Evolutionary conservation across 2,113 vertebrate species (phyloP).

Genomic region (Cacatua alba): DNA sequence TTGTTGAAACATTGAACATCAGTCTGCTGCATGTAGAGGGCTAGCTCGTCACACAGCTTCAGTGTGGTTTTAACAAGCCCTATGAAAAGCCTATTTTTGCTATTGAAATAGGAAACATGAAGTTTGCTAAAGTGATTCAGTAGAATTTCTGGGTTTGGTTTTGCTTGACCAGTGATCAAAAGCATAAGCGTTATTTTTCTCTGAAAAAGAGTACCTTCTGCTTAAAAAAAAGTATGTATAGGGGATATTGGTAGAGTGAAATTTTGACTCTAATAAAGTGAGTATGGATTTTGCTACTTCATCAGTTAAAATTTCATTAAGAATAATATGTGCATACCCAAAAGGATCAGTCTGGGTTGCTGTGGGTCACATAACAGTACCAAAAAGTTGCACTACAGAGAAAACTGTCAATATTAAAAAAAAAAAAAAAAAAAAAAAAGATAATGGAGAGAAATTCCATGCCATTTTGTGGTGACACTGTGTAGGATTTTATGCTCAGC

Average conservation of each 20-base stretch:
- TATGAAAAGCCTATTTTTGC: neutral
- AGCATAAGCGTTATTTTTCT: neutral
- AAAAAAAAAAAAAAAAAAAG: neutral
- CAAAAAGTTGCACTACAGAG: neutral
- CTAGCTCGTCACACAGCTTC: neutral
- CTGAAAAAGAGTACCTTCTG: neutral
- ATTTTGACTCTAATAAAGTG: neutral
- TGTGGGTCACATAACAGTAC: neutral
- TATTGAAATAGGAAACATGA: neutral
- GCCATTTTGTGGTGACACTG: neutral
- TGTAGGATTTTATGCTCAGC: neutral
- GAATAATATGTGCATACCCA: neutral
- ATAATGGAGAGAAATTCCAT: neutral
- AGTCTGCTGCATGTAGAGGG: neutral
- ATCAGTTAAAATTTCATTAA: neutral
- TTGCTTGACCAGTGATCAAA: neutral
- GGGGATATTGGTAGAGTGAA: neutral
- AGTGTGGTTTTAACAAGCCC: neutral
- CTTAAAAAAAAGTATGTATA: neutral
- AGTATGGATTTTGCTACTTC: neutral
- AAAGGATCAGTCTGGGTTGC: neutral
- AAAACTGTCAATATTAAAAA: neutral
- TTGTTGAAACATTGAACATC: neutral
- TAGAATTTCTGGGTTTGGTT: neutral
- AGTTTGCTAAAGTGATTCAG: neutral